Evolutionary conservation across 2,797 vertebrate species (phyloP).

Genomic region (Chaetodon trifasciatus): DNA sequence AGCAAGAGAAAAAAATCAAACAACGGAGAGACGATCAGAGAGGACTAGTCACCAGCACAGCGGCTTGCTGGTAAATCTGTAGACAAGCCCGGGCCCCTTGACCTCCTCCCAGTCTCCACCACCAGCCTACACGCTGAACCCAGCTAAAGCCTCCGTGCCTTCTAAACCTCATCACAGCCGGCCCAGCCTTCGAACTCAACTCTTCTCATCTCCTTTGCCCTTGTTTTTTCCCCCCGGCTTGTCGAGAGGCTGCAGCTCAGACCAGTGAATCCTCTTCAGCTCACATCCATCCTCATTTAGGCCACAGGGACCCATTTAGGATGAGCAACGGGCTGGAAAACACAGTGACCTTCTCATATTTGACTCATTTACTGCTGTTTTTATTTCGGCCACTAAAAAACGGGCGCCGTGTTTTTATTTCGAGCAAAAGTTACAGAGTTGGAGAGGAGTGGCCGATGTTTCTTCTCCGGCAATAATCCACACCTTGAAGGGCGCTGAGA

Average conservation of each 20-base stretch:
- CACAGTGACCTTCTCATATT: conserved; percentile 80
- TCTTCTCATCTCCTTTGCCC: conserved; percentile 58
- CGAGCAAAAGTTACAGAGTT: conserved; percentile 44
- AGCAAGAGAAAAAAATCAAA: conserved; percentile 17
- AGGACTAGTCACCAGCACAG: conserved; percentile 25
- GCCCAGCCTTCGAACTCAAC: conserved; percentile 35
- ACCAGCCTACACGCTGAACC: conserved; percentile 43
- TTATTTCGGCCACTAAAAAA: conserved; percentile 62
- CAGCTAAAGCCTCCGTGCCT: conserved; percentile 51
- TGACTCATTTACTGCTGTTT: conserved; percentile 75
- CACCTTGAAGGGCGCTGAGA: conserved; percentile 22
- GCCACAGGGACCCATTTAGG: conserved; percentile 73
- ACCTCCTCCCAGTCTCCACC: conserved; percentile 42
- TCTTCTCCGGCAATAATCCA: conserved; percentile 34
- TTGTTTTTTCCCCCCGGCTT: conserved; percentile 58
- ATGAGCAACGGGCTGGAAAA: conserved; percentile 79
- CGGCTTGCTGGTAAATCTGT: conserved; percentile 48
- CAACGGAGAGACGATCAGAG: conserved; percentile 42
- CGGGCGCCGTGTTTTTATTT: conserved; percentile 51
- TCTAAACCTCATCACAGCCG: conserved; percentile 43
- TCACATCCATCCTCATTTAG: conserved; percentile 81
- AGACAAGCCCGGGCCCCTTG: conserved; percentile 41
- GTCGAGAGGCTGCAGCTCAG: conserved; percentile 53
- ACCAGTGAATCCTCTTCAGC: conserved; percentile 67
- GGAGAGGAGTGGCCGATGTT: conserved; percentile 10